Evolutionary conservation across 2,113 vertebrate genomes (phyloP), one percentile per base, ranked within the genome.

Genomic region (Myocastor coypus): DNA sequence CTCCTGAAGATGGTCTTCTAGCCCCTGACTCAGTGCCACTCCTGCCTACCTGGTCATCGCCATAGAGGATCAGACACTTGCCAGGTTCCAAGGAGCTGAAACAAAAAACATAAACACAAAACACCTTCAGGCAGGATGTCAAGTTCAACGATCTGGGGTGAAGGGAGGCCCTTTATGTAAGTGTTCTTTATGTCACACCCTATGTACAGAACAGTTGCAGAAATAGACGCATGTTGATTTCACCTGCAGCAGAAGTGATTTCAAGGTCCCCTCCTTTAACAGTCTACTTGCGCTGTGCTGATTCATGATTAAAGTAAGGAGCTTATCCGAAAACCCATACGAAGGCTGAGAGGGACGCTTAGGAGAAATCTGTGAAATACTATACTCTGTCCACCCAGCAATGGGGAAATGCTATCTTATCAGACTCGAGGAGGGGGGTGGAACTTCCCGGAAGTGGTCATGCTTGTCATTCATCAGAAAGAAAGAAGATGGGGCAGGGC

Each of bases 31-130:
- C 83, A 13, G 37, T 34, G 37, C 20, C 13, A 24, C 10, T 17
- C 37, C 22, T 16, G 87, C 83, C 81, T 97, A 99, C 99, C 98
- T 99, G 98, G 94, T 98, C 96, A 96, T 99, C 98, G 4, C 99
- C 98, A 34, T 98, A 99, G 32, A 99, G 86, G 94, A 99, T 97
- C 92, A 98, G 98, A 89, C 98, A 99, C 92, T 99, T 98, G 95
- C 99, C 98, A 87, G 94, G 95, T 59, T 97, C 98, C 40, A 97
- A 69, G 68, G 90, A 98, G 97, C 99, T 99, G 81, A 83, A 97
- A 89, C 77, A 97, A 78, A 95, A 89, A 82, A 95, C 1, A 34
- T 7, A 57, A 96, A 95, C 71, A 81, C 46, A 71, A 80, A 89
- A 57, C 7, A 16, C 14, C 34, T 57, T 42, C 42, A 95, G 80